Evolutionary conservation across 2,113 vertebrate genomes (phyloP), one percentile per base, ranked within the genome.

Genomic region (Platysternon megacephalum): DNA sequence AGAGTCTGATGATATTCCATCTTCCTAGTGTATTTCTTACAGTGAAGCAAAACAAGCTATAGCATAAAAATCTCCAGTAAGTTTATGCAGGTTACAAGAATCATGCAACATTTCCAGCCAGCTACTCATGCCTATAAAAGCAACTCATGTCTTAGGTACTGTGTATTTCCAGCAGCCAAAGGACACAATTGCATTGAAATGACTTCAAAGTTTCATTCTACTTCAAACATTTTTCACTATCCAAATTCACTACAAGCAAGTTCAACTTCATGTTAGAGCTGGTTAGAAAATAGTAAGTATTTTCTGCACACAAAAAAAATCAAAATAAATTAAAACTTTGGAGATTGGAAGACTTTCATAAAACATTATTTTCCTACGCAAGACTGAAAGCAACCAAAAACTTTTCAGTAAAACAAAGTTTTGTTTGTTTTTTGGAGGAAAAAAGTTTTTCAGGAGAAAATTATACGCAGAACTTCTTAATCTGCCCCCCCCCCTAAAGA

Each of bases 101-200:
- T n/a, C 35, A 68, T 9, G 12, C 10, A 76, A 28, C 42, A 44
- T 11, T 89, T 12, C 6, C 35, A 56, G 21, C 22, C 80, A 76
- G 52, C 35, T 39, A 39, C 17, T n/a, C 16, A n/a, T 72, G 55
- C 87, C 90, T 90, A 86, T 79, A 92, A 95, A 96, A 95, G 35
- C 44, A 87, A 22, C 29, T 91, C 0, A 0, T 46, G 3, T 93
- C 88, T 80, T 53, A 52, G 94, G 85, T 21, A 39, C 17, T 39
- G 17, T 24, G 21, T 48, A 56, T 74, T 91, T 91, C 93, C 52
- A 78, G 29, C 51, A 95, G 82, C 39, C 29, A 80, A 55, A 72
- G 84, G 91, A 72, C 61, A 84, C 92, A 82, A 84, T 84, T 88
- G 84, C n/a, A 93, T 79, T 93, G 88, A 85, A 74, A 32, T 56